These are phyloP conservation scores for Ceratotherium simum DNA, from an alignment of 2,113 vertebrate genomes.

Conservation along the genomic window DNA sequence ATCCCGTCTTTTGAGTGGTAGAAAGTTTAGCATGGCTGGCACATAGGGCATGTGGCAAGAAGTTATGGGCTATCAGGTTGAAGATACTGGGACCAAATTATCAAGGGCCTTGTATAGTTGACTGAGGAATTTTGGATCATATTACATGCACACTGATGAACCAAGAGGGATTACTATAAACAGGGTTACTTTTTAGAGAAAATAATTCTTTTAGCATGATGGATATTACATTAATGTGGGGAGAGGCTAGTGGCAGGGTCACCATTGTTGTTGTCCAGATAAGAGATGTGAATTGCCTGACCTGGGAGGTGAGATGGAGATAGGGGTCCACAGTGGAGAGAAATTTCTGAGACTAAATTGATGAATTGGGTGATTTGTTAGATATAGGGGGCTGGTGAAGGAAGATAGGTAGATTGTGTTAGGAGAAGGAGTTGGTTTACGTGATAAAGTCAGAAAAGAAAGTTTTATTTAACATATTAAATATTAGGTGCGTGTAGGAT, in stretches of 20 bases:
- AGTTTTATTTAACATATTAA: not conserved
- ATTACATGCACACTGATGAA: not conserved
- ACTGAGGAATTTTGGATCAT: not conserved
- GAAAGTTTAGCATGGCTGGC: not conserved
- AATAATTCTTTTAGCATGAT: not conserved
- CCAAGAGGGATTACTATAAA: not conserved
- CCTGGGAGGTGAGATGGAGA: not conserved
- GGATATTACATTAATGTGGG: not conserved
- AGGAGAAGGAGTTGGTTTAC: not conserved
- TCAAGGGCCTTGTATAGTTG: not conserved
- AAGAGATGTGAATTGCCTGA: not conserved
- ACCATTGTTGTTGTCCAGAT: not conserved
- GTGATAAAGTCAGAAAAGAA: not conserved
- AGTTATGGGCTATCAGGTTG: not conserved
- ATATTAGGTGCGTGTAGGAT: not conserved
- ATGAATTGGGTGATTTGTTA: not conserved
- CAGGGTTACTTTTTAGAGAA: not conserved
- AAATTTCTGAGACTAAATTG: not conserved
- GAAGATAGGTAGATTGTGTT: not conserved
- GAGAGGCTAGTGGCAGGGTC: not conserved
- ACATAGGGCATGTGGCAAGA: not conserved
- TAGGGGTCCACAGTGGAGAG: not conserved
- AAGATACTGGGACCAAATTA: not conserved
- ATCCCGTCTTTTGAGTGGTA: not conserved
- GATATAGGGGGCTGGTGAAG: not conserved